Base-by-base conservation (phyloP, 35 echinoderm and acorn worm genomes). In the Strongylocentrotus purpuratus region DNA sequence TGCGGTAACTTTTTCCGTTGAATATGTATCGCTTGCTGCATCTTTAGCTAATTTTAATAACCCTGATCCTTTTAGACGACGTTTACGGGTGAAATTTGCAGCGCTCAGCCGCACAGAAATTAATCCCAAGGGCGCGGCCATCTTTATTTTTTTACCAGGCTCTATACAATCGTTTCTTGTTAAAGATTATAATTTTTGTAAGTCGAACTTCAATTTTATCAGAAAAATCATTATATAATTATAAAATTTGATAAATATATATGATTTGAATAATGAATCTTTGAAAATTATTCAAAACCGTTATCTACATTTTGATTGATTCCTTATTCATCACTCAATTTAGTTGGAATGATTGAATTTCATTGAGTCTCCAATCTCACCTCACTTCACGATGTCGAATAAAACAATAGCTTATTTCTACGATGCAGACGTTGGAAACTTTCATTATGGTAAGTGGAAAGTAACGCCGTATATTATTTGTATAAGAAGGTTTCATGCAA, bases 391-490 rank as follows among this genome's bases (percentile, higher is more conserved):
- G 50, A 98, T 98, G 97, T 95, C 95, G 33, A 97, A 60, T 88
- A 97, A 96, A 94, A 98, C 97, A 31, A 97, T 99, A 90, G 97
- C 98, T 31, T 99, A 99, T 95, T 99, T 99, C 95, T 99, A 99
- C 58, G 98, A 99, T 93, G 86, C 97, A 20, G 98, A 99, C 94
- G 98, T 99, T 14, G 98, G 98, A 32, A 99, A 99, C 92, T 99
- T 99, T 96, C 98, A 99, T 94, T 99, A 99, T 99, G 98, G 98
- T 98, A 92, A 61, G 98, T 97, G 4, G 6, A 78, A 78, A 25
- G 22, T 78, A 7, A 8, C n/a, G 65, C 5, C n/a, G 2, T 28
- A n/a, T 78, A 78, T 28, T 4, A 78, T 5, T n/a, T 22, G 65
- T 78, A 78, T 78, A 22, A 78, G 22, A n/a, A 78, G 65, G 7